Percentiles rank a stretch among this genome's conserved stretches.
Evolutionary conservation across 2,797 vertebrate genomes (phyloP).

Genomic region (Pangasius sanitwongsei): DNA sequence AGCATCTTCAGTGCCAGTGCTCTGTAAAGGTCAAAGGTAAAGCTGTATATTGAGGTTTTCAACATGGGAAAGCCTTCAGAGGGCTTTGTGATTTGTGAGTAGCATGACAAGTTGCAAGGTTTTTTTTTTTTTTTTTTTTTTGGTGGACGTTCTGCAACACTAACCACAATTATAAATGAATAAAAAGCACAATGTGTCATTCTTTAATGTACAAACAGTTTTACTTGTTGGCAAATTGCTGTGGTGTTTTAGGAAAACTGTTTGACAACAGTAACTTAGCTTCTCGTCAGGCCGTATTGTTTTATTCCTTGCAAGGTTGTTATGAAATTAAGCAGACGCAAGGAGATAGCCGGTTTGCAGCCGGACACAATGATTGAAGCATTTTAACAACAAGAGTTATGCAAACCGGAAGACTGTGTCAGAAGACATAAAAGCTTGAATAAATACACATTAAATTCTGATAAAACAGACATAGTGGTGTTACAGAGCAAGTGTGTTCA

Average conservation of each 20-base stretch:
- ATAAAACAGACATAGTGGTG: neutral
- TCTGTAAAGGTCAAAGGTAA: neutral
- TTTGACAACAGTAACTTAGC: neutral
- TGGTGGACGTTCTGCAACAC: neutral
- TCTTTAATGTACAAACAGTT: neutral
- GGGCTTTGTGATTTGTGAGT: neutral
- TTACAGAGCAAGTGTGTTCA: neutral
- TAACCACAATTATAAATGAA: neutral
- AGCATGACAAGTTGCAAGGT: neutral
- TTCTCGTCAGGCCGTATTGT: neutral
- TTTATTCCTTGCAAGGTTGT: neutral
- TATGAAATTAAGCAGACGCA: neutral
- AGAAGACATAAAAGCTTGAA: neutral
- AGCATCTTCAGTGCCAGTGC: neutral
- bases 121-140: no score
- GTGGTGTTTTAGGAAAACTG: neutral
- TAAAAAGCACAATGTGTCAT: neutral
- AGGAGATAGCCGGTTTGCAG: neutral
- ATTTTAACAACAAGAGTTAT: neutral
- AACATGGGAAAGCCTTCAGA: neutral
- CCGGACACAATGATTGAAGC: neutral
- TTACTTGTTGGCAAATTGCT: no score
- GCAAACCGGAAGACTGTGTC: neutral
- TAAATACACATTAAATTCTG: neutral
- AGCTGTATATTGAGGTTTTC: neutral